Conservation (phyloP, 2,797 vertebrate genomes). For the Pipistrellus kuhlii region DNA sequence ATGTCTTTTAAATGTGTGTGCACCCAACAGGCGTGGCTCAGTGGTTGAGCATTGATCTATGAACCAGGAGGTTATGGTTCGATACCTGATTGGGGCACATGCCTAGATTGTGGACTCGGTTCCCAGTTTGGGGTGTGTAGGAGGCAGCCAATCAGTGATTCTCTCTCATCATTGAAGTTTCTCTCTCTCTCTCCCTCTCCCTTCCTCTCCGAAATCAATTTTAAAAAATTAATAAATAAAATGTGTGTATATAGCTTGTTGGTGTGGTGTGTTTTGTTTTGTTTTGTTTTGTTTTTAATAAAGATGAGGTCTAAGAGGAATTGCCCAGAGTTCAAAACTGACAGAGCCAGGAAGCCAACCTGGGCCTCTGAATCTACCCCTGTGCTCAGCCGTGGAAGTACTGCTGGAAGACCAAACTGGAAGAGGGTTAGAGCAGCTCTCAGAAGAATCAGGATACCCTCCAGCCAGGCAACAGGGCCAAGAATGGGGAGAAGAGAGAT, state of each 20-base stretch:
- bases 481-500: background rate
- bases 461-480: background rate
- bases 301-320: background rate
- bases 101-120: too few species aligned
- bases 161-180: too few species aligned
- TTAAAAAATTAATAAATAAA: too few species aligned
- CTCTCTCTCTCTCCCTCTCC: too few species aligned
- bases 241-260: background rate
- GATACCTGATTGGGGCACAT: too few species aligned
- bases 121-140: too few species aligned
- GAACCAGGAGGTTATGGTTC: too few species aligned
- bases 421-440: background rate
- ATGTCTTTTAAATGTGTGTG: background rate
- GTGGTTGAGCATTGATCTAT: too few species aligned
- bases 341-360: background rate
- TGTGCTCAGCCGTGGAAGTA: accelerated
- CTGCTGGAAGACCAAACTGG: background rate
- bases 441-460: background rate
- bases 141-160: too few species aligned
- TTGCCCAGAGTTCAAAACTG: background rate
- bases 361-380: background rate
- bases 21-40: too few species aligned
- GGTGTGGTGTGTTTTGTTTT: background rate
- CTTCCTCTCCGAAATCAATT: too few species aligned
- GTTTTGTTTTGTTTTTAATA: background rate